phyloP scores from a whole-genome alignment of 2,888 invertebrate genomes.

The Acheta domesticus region DNA sequence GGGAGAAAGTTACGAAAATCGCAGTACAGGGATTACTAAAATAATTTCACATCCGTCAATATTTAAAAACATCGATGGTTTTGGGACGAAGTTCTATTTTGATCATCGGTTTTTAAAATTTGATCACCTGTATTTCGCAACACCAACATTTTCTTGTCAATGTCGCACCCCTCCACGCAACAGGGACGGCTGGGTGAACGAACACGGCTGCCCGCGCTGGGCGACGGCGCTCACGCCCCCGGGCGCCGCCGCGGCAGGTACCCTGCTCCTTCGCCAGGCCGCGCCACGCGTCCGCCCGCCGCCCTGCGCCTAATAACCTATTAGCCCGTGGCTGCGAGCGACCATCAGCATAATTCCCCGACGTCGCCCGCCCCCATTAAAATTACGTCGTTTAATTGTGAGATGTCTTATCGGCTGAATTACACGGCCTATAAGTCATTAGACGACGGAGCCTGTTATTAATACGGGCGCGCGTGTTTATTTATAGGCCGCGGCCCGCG shows the following conservation, averaged over 20 bases:
- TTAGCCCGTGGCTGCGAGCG: background rate
- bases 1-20: no score
- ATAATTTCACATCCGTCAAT: no score
- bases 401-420: slow-evolving; percentile 7
- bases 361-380: background rate
- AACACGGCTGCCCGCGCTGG: no score
- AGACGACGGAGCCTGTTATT: background rate
- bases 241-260: no score
- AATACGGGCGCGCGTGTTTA: background rate
- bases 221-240: no score
- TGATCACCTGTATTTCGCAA: background rate
- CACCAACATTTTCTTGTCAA: background rate
- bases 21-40: no score
- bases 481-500: background rate
- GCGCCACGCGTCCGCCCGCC: no score
- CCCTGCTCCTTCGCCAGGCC: no score
- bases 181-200: no score
- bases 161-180: no score
- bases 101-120: background rate
- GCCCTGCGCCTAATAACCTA: background rate
- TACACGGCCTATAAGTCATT: slow-evolving; percentile 18
- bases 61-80: no score
- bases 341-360: background rate
- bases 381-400: slow-evolving; percentile 11
- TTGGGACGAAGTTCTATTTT: background rate